Conservation (phyloP, 2,888 invertebrate species). For the Drosophila emarginata region DNA sequence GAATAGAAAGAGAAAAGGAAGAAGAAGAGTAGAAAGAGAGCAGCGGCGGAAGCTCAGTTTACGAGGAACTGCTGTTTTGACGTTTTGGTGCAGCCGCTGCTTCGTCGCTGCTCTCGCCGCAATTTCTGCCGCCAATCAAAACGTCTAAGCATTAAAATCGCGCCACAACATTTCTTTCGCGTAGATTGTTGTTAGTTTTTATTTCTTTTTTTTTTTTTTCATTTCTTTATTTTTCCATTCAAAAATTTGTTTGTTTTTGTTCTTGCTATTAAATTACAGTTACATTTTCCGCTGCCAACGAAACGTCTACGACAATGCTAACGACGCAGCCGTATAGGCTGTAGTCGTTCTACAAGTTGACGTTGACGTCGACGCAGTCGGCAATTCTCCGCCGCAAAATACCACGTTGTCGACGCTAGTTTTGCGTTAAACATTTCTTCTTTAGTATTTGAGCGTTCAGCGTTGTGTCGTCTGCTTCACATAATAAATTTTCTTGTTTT, state of each 20-base stretch:
- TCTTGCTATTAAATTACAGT: constrained; percentile 29
- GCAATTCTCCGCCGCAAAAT: not conserved
- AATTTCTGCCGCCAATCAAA: not conserved
- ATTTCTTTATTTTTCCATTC: not conserved
- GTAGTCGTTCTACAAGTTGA: not conserved
- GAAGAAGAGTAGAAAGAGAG: not conserved
- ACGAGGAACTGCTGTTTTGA: not conserved
- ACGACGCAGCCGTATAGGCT: constrained; percentile 2
- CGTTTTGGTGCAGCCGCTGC: not conserved
- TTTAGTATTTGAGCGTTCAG: constrained; percentile 58
- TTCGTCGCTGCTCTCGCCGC: not conserved
- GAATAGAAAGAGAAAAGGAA: not conserved
- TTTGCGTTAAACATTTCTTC: constrained; percentile 24
- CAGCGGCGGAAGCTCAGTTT: not conserved
- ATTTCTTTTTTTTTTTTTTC: not conserved
- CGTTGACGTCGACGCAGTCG: constrained; percentile 12
- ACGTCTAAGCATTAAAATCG: not conserved
- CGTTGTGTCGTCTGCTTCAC: constrained; percentile 52
- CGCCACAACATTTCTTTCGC: not conserved
- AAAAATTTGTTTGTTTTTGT: not conserved
- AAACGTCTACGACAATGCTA: not conserved
- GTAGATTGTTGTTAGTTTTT: not conserved
- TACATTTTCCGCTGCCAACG: constrained; percentile 21
- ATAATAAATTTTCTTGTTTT: constrained; percentile 18
- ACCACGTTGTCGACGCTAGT: constrained; percentile 22